phyloP scores from a whole-genome alignment of 2,797 vertebrate species.

The Myotis pilosus region DNA sequence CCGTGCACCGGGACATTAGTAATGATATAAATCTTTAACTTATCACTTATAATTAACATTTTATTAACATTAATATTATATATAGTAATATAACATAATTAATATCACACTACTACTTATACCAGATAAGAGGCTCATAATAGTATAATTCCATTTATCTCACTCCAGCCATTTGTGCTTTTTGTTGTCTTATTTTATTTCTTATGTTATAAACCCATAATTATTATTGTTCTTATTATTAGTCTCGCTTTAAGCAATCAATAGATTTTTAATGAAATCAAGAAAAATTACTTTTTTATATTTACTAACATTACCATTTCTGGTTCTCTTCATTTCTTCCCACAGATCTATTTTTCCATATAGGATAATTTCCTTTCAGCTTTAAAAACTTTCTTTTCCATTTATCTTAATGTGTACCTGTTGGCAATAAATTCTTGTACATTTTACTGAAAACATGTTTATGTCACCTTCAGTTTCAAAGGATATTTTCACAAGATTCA shows the following conservation, averaged over 20 bases:
- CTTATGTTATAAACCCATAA: not conserved
- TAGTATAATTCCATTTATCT: not conserved
- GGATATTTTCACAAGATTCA: not conserved
- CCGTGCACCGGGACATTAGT: no score
- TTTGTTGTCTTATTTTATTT: slow-evolving; percentile 6
- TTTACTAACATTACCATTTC: not conserved
- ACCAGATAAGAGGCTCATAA: not conserved
- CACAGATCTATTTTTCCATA: not conserved
- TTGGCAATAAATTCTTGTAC: not conserved
- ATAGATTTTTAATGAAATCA: not conserved
- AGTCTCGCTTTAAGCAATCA: slow-evolving; percentile 12
- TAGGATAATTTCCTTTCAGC: not conserved
- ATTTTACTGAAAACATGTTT: not conserved
- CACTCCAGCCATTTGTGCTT: not conserved
- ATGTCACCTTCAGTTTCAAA: not conserved
- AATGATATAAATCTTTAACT: not conserved
- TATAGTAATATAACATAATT: not conserved
- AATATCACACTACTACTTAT: not conserved
- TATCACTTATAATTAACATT: not conserved
- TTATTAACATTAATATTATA: not conserved
- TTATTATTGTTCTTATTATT: not conserved
- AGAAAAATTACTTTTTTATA: not conserved
- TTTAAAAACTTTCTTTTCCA: not conserved
- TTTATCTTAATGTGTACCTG: not conserved
- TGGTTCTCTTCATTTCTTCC: not conserved